phyloP scores from a whole-genome alignment of 2,797 vertebrate genomes.

The Hippoglossus hippoglossus region DNA sequence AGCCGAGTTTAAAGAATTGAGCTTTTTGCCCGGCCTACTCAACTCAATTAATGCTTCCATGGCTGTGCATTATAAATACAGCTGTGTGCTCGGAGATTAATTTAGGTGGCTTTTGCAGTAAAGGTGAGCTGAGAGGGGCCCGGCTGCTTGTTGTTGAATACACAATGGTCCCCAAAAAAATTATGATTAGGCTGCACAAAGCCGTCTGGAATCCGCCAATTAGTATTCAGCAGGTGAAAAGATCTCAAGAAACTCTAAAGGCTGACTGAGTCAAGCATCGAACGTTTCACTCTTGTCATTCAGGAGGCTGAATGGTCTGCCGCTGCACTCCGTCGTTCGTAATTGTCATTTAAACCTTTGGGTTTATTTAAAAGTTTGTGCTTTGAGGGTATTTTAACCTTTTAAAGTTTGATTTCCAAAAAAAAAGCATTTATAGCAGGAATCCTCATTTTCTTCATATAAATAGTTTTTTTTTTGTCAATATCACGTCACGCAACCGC shows the following conservation, averaged over 20 bases:
- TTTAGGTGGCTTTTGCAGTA: slow-evolving; percentile 67
- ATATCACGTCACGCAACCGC: too few relatives aligned
- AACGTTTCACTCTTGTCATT: slow-evolving; percentile 26
- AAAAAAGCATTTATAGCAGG: too few relatives aligned
- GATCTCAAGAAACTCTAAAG: slow-evolving; percentile 47
- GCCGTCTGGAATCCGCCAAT: slow-evolving; percentile 54
- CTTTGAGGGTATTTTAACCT: slow-evolving; percentile 18
- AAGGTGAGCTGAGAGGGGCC: slow-evolving; percentile 62
- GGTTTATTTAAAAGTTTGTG: slow-evolving; percentile 15
- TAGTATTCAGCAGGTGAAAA: slow-evolving; percentile 67
- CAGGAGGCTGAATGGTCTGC: slow-evolving; percentile 31
- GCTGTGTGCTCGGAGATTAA: slow-evolving; percentile 54
- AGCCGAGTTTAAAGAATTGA: slow-evolving; percentile 74
- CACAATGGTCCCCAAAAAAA: slow-evolving; percentile 42
- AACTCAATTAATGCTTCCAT: slow-evolving; percentile 75
- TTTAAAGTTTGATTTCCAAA: not conserved
- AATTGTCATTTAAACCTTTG: slow-evolving; percentile 40
- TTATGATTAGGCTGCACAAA: slow-evolving; percentile 59
- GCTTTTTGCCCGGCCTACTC: slow-evolving; percentile 74
- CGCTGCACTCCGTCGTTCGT: slow-evolving; percentile 24
- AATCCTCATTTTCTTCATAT: too few relatives aligned
- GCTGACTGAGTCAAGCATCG: slow-evolving; percentile 22
- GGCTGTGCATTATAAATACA: slow-evolving; percentile 66
- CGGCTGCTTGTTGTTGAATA: slow-evolving; percentile 63
- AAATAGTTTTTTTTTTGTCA: not conserved